Conservation (phyloP, 1,140 invertebrate species). For the Bombus affinis region DNA sequence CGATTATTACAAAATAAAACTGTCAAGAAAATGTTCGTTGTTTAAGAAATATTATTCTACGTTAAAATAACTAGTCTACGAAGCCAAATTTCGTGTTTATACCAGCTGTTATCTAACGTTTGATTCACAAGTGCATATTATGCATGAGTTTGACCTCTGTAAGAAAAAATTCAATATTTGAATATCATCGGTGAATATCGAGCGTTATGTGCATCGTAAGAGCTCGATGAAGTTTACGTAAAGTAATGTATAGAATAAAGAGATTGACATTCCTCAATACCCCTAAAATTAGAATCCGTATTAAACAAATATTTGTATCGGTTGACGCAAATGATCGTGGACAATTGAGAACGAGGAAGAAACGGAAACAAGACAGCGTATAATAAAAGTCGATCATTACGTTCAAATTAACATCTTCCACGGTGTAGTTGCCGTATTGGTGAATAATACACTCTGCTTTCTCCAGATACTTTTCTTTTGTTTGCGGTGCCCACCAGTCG, state of each 20-base stretch:
- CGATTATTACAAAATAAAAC: not conserved
- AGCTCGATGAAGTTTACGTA: not conserved
- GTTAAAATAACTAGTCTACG: not conserved
- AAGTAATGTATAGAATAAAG: not conserved
- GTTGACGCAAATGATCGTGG: slow-evolving; percentile 3
- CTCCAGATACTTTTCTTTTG: slow-evolving; percentile 56
- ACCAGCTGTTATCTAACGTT: not conserved
- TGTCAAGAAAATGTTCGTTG: not conserved
- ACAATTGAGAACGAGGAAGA: not conserved
- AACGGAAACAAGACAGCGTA: not conserved
- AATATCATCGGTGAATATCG: slow-evolving; percentile 16
- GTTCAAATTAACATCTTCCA: slow-evolving; percentile 78
- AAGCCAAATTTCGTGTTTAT: not conserved
- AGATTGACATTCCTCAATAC: not conserved
- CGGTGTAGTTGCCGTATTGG: slow-evolving; percentile 77
- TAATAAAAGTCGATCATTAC: slow-evolving; percentile 45
- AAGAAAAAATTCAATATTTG: not conserved
- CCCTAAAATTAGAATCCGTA: slow-evolving; percentile 44
- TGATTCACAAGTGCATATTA: not conserved
- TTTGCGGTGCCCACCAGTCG: slow-evolving; percentile 81
- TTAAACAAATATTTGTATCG: slow-evolving; percentile 11
- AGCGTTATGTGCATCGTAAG: not conserved
- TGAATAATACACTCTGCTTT: slow-evolving; percentile 84
- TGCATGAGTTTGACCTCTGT: slow-evolving; percentile 16
- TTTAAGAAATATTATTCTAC: not conserved